phyloP scores from a whole-genome alignment of 2,113 vertebrate species.

The Mastomys coucha region DNA sequence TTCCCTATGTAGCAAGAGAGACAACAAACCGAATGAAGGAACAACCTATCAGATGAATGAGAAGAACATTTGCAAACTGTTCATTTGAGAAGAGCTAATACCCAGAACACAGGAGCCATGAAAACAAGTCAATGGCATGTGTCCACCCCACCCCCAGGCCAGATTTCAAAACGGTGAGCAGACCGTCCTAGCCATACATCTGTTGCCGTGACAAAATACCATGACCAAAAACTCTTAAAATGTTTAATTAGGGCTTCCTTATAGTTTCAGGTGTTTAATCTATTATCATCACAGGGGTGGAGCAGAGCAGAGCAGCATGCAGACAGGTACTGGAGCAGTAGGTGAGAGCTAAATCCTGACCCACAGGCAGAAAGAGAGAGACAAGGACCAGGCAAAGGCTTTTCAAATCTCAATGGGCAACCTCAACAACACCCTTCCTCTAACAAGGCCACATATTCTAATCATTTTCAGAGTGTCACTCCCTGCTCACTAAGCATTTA shows the following conservation, averaged over 20 bases:
- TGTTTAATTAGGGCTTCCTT: not conserved
- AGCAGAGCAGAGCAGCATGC: too few species aligned
- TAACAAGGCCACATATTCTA: not conserved
- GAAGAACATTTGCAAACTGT: not conserved
- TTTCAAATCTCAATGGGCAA: not conserved
- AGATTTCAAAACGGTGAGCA: not conserved
- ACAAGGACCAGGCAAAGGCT: not conserved
- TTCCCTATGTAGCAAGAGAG: not conserved
- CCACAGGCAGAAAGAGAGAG: not conserved
- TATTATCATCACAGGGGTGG: rapidly evolving
- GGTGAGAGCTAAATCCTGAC: too few species aligned
- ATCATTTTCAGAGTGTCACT: not conserved
- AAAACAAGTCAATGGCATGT: not conserved
- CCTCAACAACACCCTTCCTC: not conserved
- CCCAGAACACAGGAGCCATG: not conserved
- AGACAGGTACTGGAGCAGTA: too few species aligned
- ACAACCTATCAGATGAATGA: not conserved
- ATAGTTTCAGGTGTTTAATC: not conserved
- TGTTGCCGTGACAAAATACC: not conserved
- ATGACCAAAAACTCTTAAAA: not conserved
- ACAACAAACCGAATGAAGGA: not conserved
- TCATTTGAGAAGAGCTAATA: not conserved
- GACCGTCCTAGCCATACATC: not conserved
- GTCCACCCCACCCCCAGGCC: too few species aligned
- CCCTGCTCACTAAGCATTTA: not conserved